Evolutionary conservation across 2,888 invertebrate species (phyloP), one percentile per base, ranked within the genome.

Genomic region (Drosophila mulleri): DNA sequence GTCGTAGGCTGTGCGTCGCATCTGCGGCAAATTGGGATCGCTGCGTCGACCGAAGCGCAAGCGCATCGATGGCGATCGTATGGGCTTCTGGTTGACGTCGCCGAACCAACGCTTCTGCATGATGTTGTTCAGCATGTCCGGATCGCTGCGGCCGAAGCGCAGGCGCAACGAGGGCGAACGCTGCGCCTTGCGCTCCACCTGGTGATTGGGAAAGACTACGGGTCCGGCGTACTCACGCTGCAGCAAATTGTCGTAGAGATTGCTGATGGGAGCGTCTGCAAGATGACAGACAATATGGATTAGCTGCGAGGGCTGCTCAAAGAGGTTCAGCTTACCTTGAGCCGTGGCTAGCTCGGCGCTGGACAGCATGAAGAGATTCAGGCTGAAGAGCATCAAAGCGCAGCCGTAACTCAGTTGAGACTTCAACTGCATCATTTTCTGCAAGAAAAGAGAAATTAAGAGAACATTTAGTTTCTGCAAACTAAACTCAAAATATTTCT

Each of bases 31-130:
- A 88, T 94, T 94, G 89, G 96, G 95, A 92, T 96, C 96, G 44
- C 96, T 95, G 80, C 96, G 94, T 78, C 96, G 94, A 48, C 96
- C 96, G 87, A 96, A 97, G 57, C 96, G 95, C 64, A 97, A 94
- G 75, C 96, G 94, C 90, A 96, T 94, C 1, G 96, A 96, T 0
- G 96, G 96, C 26, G 96, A 95, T 78, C 96, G 94, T 76, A 95
- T 96, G 39, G 95, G 94, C 91, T 95, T 95, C 86, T 95, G 94
- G 66, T 95, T 94, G 67, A 96, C 95, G 88, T 96, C 95, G 81
- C 93, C 93, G 45, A 92, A 92, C 92, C 92, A 92, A 77, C 93
- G 92, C 70, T 93, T 93, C 50, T 91, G 89, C 42, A 88, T 78
- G 44, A 85, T 85, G 9, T 84, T 78, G 48, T 87, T 74, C 29